Evolutionary conservation across 2,888 invertebrate species (phyloP).

Genomic region (Brenthis hecate): DNA sequence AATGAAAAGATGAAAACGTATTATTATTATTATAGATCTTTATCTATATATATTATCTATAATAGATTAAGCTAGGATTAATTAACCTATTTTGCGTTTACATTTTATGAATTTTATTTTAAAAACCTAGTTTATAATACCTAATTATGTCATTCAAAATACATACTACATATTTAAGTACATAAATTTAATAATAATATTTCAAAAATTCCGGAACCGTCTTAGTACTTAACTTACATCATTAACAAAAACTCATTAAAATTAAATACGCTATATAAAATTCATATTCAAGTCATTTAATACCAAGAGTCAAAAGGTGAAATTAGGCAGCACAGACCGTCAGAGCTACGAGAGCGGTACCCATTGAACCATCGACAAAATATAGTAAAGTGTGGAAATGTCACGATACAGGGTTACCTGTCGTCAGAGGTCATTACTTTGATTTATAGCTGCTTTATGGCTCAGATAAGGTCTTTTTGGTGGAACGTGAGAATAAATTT

Average conservation of each 20-base stretch:
- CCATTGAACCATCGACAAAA: slow-evolving; percentile 19
- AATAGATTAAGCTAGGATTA: too few species aligned
- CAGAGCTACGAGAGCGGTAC: slow-evolving; percentile 2
- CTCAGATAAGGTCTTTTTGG: slow-evolving; percentile 19
- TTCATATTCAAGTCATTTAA: slow-evolving; percentile 1
- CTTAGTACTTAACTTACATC: too few species aligned
- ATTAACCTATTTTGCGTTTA: too few species aligned
- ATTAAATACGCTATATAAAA: neutral
- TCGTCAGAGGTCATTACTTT: slow-evolving; percentile 58
- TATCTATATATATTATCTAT: too few species aligned
- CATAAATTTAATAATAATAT: too few species aligned
- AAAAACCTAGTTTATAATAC: too few species aligned
- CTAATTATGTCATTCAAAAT: too few species aligned
- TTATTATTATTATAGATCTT: too few species aligned
- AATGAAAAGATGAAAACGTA: too few species aligned
- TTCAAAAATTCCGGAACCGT: too few species aligned
- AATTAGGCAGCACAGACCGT: slow-evolving; percentile 11
- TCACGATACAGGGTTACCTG: slow-evolving; percentile 42
- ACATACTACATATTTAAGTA: too few species aligned
- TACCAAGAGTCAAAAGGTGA: slow-evolving; percentile 18
- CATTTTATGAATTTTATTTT: too few species aligned
- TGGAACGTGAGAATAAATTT: slow-evolving; percentile 30
- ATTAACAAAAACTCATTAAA: neutral
- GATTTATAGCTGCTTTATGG: slow-evolving; percentile 52
- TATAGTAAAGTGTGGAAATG: slow-evolving; percentile 29